These are phyloP conservation scores for Pseudococcus longispinus DNA, from an alignment of 2,888 invertebrate species.

Conservation along the genomic window DNA sequence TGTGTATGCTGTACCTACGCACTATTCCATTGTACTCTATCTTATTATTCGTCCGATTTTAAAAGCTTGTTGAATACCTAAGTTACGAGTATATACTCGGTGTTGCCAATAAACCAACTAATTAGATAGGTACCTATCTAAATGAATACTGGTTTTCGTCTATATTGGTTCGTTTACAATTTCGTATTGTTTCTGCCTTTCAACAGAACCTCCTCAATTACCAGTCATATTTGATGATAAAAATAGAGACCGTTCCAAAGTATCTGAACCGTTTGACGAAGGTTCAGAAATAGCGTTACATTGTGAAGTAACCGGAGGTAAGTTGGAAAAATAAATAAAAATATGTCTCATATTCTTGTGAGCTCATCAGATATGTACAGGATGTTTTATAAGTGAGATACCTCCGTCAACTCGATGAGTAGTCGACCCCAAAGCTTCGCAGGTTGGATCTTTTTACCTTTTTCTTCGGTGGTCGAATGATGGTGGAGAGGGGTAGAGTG, in stretches of 20 bases:
- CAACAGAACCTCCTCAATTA: slow-evolving; percentile 80
- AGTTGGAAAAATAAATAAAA: background rate
- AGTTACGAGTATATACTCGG: background rate
- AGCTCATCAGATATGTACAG: background rate
- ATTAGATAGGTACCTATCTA: background rate
- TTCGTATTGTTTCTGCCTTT: slow-evolving; percentile 50
- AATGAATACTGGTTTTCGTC: background rate
- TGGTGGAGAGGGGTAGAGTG: too few relatives aligned
- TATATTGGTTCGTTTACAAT: background rate
- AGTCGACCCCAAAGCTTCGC: too few relatives aligned
- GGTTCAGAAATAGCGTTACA: slow-evolving; percentile 81
- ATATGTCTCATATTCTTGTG: background rate
- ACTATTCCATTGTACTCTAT: background rate
- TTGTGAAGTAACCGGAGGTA: slow-evolving; percentile 85
- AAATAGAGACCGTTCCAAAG: slow-evolving; percentile 72
- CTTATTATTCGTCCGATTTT: background rate
- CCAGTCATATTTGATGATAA: slow-evolving; percentile 83
- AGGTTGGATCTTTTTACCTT: too few relatives aligned
- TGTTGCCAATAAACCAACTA: background rate
- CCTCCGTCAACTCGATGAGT: too few relatives aligned
- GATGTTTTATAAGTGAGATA: too few relatives aligned
- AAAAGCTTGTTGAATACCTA: background rate
- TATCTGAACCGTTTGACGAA: slow-evolving; percentile 83
- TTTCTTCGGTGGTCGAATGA: too few relatives aligned
- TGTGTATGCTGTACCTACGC: background rate